Percentiles rank a stretch among this genome's conserved stretches.
These are phyloP conservation scores for Sminthurinus signatus DNA, from an alignment of 1,140 invertebrate species.

Conservation along the genomic window DNA sequence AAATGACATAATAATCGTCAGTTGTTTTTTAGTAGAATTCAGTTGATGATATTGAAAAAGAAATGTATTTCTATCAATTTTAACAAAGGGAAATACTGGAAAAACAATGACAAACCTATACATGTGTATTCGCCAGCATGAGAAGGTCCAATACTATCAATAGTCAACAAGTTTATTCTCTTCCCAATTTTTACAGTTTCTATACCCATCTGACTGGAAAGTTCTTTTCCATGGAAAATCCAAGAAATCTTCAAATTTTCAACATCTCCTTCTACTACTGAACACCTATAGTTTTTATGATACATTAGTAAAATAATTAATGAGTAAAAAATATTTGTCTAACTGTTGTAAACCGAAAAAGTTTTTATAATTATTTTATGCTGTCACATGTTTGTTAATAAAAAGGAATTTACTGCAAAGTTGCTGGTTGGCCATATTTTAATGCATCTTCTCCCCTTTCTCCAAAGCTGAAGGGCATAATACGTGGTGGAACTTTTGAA, in stretches of 20 bases:
- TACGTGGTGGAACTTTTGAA: slow-evolving; percentile 53
- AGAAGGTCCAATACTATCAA: slow-evolving; percentile 61
- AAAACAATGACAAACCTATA: too few species aligned
- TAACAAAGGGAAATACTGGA: too few species aligned
- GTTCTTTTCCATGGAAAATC: slow-evolving; percentile 42
- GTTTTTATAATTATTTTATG: neutral
- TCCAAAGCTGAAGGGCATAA: slow-evolving; percentile 57
- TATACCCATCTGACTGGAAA: slow-evolving; percentile 44
- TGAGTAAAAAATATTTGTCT: too few species aligned
- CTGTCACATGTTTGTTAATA: slow-evolving; percentile 17
- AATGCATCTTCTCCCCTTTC: slow-evolving; percentile 47
- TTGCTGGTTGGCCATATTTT: slow-evolving; percentile 53
- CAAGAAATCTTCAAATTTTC: slow-evolving; percentile 58
- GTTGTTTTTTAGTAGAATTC: too few species aligned
- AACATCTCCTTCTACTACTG: neutral
- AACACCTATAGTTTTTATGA: neutral
- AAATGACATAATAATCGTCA: too few species aligned
- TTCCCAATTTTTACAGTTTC: slow-evolving; percentile 50
- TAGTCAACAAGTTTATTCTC: slow-evolving; percentile 62
- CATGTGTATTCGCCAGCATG: slow-evolving; percentile 48
- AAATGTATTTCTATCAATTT: too few species aligned
- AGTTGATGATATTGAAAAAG: too few species aligned
- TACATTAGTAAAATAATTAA: too few species aligned
- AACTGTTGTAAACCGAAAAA: too few species aligned
- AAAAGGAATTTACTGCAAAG: slow-evolving; percentile 54